Evolutionary conservation across 2,797 vertebrate genomes (phyloP), one percentile per base, ranked within the genome.

Genomic region (Limosa lapponica): DNA sequence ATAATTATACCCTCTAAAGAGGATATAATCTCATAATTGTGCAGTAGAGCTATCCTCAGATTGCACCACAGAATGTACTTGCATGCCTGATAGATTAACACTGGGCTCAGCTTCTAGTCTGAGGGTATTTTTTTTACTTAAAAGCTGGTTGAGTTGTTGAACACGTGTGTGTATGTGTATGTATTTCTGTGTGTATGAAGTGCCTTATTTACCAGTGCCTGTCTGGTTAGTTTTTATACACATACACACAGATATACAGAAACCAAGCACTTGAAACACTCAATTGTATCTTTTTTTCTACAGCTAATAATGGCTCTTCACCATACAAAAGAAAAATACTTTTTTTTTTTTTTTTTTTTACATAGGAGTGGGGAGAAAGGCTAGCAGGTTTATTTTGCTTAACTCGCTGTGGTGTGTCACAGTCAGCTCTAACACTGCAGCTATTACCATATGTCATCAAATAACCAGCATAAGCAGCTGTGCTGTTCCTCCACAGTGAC

Each of bases 21-120:
- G 77, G 77, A 87, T 87, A 93, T 86, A 91, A 81, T 90, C 67
- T 89, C 83, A 87, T 90, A 95, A 93, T 94, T 96, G 91, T 89
- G 79, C 90, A 94, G 74, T 88, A 94, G 87, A 98, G 87, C 90
- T 95, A 96, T 95, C 89, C 92, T 95, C 89, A 97, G 91, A 95
- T 96, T 95, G 37, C 77, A 94, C 51, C 62, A 89, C 90, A 96
- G 87, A 95, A 92, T 5, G 2, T 91, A 89, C 87, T 96, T 89
- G 34, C 84, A 79, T 80, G 94, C 84, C 80, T 95, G 84, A 93
- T 90, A 97, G 86, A 95, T 91, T 96, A 97, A 74, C 92, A 80
- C 46, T 7, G 34, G 79, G 48, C 80, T 96, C 81, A 82, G 83
- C 71, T 96, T 73, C 39, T 51, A 70, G 64, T 72, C 87, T 88